Evolutionary conservation across 1,140 invertebrate species (phyloP), one percentile per base, ranked within the genome.

Genomic region (Bombus pyrosoma): DNA sequence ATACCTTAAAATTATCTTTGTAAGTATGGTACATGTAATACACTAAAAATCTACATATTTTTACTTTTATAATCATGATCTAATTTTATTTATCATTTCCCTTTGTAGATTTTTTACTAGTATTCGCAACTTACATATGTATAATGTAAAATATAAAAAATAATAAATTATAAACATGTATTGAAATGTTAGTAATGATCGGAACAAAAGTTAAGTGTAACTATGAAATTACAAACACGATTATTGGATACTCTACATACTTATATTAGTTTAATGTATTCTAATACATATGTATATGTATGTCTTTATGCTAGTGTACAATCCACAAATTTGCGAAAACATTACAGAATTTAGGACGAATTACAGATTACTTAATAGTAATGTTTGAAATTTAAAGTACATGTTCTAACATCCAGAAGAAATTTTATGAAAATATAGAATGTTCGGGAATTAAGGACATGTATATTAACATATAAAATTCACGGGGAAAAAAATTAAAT

Each of bases 11-110:
- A 86, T 78, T 84, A 87, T 71, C 66, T 85, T 28, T 92, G 83
- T 92, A 93, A 92, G 85, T 90, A 89, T 86, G 82, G 68, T 89
- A 86, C 78, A 86, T 92, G 87, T 92, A 92, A 91, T 90, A 81
- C 86, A 90, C 89, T 92, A 90, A 92, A 89, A 91, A 89, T 91
- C 81, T 87, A 90, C 91, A 92, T 88, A 90, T 92, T 92, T 92
- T 90, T 92, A 93, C 91, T 90, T 92, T 91, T 92, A 91, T 92
- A 89, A 91, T 87, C 88, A 82, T 86, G 69, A 72, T 86, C 81
- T 89, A 57, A 84, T 90, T 91, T 89, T 88, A 87, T 90, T 92
- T 81, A 85, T 88, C 41, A 59, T 85, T 66, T 47, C 79, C 78
- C 57, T 43, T 15, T 87, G 32, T 34, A 59, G 32, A 64, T 37